phyloP scores from a whole-genome alignment of 2,888 invertebrate species.

The Clivina fossor region DNA sequence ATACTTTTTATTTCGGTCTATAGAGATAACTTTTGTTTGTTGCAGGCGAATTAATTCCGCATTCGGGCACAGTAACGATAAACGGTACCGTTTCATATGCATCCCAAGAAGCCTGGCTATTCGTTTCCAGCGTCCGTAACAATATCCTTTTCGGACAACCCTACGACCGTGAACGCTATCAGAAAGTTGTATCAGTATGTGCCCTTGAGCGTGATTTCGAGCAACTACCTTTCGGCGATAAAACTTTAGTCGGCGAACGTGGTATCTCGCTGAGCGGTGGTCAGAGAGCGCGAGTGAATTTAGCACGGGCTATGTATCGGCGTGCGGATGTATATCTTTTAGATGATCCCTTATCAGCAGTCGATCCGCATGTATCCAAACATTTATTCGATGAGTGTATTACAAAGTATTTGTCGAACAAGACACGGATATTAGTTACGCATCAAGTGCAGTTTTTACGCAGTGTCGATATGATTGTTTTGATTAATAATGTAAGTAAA shows the following conservation, averaged over 20 bases:
- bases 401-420: slow-evolving; percentile 56
- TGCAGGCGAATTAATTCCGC: slow-evolving; percentile 68
- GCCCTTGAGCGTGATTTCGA: slow-evolving; percentile 69
- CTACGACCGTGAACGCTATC: slow-evolving; percentile 57
- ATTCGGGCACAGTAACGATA: slow-evolving; percentile 62
- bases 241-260: slow-evolving; percentile 75
- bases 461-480: slow-evolving; percentile 64
- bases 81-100: slow-evolving; percentile 70
- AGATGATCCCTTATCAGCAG: slow-evolving; percentile 80
- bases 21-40: too few relatives aligned
- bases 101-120: slow-evolving; percentile 80
- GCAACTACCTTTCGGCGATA: slow-evolving; percentile 70
- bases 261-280: slow-evolving; percentile 79
- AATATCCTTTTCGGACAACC: slow-evolving; percentile 78
- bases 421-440: slow-evolving; percentile 76
- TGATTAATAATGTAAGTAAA: slow-evolving; percentile 65
- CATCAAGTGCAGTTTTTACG: slow-evolving; percentile 81
- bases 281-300: slow-evolving; percentile 76
- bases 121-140: slow-evolving; percentile 69
- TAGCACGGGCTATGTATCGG: slow-evolving; percentile 76
- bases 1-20: too few relatives aligned
- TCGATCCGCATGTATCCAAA: slow-evolving; percentile 75
- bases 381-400: slow-evolving; percentile 77
- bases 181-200: slow-evolving; percentile 61
- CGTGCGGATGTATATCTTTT: slow-evolving; percentile 75